Evolutionary conservation across 1,140 invertebrate species (phyloP).

Genomic region (Trialeurodes vaporariorum): DNA sequence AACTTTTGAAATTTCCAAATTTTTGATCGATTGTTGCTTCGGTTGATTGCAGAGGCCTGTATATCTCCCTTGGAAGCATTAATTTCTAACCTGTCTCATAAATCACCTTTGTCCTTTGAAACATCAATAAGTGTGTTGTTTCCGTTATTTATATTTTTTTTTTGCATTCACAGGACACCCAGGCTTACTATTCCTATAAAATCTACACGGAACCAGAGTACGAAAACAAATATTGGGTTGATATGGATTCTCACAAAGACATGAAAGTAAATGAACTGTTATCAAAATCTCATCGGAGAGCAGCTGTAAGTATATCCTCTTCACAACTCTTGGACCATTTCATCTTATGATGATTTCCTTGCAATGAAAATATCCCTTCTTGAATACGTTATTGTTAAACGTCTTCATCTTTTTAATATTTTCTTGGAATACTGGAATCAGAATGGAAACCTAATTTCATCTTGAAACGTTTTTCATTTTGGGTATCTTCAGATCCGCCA

Average conservation of each 20-base stretch:
- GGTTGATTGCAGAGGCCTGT: too few species aligned
- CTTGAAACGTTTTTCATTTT: background rate
- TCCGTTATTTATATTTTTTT: too few species aligned
- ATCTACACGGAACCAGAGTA: conserved; percentile 44
- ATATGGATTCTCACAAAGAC: conserved; percentile 46
- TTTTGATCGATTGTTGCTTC: too few species aligned
- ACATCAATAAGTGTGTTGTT: too few species aligned
- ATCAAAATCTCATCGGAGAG: conserved; percentile 74
- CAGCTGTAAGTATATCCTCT: conserved; percentile 57
- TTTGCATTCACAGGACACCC: conserved; percentile 49
- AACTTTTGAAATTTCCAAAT: too few species aligned
- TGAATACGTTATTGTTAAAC: background rate
- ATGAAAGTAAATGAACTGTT: conserved; percentile 55
- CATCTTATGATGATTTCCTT: background rate
- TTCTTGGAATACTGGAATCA: background rate
- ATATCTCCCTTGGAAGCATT: too few species aligned
- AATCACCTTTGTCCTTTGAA: too few species aligned
- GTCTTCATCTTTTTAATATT: background rate
- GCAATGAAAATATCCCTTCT: too few species aligned
- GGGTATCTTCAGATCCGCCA: background rate
- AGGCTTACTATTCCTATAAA: conserved; percentile 67
- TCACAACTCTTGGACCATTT: background rate
- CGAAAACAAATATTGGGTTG: conserved; percentile 56
- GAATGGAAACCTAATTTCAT: background rate
- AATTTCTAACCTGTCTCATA: too few species aligned